Evolutionary conservation across 2,797 vertebrate genomes (phyloP).

Genomic region (Lutjanus campechanus): DNA sequence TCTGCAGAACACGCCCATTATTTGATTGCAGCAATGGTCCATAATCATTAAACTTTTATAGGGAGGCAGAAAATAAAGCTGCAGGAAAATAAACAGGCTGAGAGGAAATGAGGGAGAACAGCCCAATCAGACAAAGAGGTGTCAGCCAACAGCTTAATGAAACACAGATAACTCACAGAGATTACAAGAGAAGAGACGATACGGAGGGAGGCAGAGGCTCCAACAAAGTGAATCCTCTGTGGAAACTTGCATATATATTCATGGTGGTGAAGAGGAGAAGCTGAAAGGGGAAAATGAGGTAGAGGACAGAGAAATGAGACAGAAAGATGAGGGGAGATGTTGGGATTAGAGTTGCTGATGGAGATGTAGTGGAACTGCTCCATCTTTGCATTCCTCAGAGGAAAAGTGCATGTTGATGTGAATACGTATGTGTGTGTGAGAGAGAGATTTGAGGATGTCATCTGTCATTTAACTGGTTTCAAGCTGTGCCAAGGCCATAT

Average conservation of each 20-base stretch:
- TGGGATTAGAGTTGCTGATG: conserved; percentile 37
- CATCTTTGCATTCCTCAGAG: conserved; percentile 57
- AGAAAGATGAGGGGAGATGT: conserved; percentile 11
- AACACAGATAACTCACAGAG: conserved; percentile 26
- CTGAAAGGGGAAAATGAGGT: background rate
- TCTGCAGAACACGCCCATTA: conserved; percentile 29
- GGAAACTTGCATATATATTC: background rate
- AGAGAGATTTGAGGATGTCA: conserved; percentile 38
- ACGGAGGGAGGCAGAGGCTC: background rate
- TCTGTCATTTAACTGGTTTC: conserved; percentile 52
- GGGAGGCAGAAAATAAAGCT: conserved; percentile 38
- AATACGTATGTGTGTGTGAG: background rate
- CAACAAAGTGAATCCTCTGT: conserved; percentile 11
- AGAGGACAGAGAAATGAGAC: conserved; percentile 12
- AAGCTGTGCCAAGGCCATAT: conserved; percentile 53
- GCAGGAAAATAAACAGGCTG: conserved; percentile 43
- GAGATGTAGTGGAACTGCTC: conserved; percentile 40
- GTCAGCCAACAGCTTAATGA: conserved; percentile 23
- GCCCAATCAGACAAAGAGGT: conserved; percentile 9
- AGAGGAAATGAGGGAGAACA: conserved; percentile 45
- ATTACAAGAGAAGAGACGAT: conserved; percentile 1
- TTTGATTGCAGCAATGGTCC: conserved; percentile 32
- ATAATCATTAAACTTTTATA: conserved; percentile 57
- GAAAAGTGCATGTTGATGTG: conserved; percentile 25
- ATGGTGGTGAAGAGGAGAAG: background rate